phyloP scores from a whole-genome alignment of 2,888 invertebrate species.

The Sialis fuliginosa region DNA sequence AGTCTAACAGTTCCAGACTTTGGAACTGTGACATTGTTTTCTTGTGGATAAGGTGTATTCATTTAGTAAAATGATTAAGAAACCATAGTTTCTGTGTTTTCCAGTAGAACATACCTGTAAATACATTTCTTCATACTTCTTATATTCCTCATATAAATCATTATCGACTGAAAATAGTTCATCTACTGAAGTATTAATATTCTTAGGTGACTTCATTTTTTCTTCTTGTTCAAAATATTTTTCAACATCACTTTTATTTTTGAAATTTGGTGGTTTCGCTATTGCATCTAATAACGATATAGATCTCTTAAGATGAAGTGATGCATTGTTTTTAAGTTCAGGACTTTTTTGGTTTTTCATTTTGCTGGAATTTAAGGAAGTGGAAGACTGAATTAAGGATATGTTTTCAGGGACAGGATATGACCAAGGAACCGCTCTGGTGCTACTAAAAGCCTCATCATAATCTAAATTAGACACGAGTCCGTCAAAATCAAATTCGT shows the following conservation, averaged over 20 bases:
- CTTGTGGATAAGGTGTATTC: too few relatives aligned
- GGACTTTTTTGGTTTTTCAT: slow-evolving; percentile 1
- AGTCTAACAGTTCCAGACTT: too few relatives aligned
- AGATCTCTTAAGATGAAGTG: slow-evolving; percentile 35
- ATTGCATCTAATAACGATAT: slow-evolving; percentile 34
- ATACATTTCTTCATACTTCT: slow-evolving; percentile 23
- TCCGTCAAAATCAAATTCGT: slow-evolving; percentile 44
- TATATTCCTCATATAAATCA: slow-evolving; percentile 24
- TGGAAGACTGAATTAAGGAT: slow-evolving; percentile 26
- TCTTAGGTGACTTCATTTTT: slow-evolving; percentile 17
- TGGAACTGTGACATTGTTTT: too few relatives aligned
- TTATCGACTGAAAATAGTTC: slow-evolving; percentile 22
- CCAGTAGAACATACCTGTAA: slow-evolving; percentile 18
- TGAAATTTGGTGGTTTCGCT: slow-evolving; percentile 17
- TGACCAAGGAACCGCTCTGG: neutral
- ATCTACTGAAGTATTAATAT: slow-evolving; percentile 12
- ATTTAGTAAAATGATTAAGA: too few relatives aligned
- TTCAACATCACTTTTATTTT: slow-evolving; percentile 22
- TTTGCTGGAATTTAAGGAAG: slow-evolving; percentile 1
- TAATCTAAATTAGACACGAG: slow-evolving; percentile 51
- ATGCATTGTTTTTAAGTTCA: slow-evolving; percentile 19
- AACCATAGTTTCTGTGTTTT: too few relatives aligned
- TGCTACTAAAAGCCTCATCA: slow-evolving; percentile 20
- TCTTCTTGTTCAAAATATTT: slow-evolving; percentile 24
- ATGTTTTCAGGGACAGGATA: slow-evolving; percentile 26